These are phyloP conservation scores for Tetrax tetrax DNA, from an alignment of 2,113 vertebrate species.

Conservation along the genomic window DNA sequence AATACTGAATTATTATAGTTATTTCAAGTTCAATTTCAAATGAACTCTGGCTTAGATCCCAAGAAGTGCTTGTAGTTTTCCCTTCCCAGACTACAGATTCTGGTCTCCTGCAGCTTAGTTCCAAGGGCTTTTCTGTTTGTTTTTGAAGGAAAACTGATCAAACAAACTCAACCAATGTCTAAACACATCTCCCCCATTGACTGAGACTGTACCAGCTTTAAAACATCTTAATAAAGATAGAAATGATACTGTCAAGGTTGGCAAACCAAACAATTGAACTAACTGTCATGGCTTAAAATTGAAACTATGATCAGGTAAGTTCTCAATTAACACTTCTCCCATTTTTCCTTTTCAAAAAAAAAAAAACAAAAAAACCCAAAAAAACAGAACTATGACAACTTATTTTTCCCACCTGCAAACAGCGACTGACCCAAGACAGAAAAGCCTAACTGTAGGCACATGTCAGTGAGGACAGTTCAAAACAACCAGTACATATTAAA, in stretches of 20 bases:
- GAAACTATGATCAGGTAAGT: constrained; percentile 45
- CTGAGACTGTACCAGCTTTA: background rate
- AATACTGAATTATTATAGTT: background rate
- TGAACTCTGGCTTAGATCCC: background rate
- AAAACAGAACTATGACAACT: constrained; percentile 52
- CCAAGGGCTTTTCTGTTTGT: background rate
- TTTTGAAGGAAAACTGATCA: constrained; percentile 7
- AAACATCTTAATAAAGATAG: background rate
- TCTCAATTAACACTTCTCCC: constrained; percentile 63
- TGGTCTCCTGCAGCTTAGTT: background rate
- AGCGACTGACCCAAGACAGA: constrained; percentile 64
- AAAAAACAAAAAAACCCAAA: too few relatives aligned
- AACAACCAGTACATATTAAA: background rate
- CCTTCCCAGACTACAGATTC: background rate
- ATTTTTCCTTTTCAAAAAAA: constrained; percentile 63
- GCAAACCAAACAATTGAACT: constrained; percentile 77
- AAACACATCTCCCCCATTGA: background rate
- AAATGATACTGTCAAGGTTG: constrained; percentile 76
- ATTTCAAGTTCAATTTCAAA: background rate
- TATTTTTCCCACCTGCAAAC: constrained; percentile 70
- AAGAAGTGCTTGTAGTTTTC: constrained; percentile 15
- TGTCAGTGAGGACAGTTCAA: background rate
- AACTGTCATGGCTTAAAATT: constrained; percentile 69
- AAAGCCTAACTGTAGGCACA: constrained; percentile 55
- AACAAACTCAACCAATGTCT: background rate